These are phyloP conservation scores for Calliopsis andreniformis DNA, from an alignment of 1,140 invertebrate genomes.

Conservation along the genomic window DNA sequence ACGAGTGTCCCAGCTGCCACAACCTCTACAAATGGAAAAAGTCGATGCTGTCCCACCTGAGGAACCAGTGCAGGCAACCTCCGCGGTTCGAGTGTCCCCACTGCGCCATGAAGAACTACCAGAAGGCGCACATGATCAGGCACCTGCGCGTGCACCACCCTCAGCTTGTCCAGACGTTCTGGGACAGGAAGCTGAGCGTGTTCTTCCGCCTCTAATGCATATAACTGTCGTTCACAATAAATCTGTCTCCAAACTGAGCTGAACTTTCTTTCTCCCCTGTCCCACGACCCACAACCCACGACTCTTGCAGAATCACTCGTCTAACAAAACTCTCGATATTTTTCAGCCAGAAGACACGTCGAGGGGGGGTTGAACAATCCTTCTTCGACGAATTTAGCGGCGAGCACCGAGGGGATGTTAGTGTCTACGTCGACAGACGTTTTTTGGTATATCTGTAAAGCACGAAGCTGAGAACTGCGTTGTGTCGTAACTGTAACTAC, in stretches of 20 bases:
- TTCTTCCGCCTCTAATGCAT: conserved; percentile 30
- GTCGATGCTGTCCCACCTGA: conserved; percentile 82
- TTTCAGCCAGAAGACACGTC: not conserved
- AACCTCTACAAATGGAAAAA: conserved; percentile 83
- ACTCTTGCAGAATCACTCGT: too few relatives aligned
- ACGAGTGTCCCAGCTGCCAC: conserved; percentile 82
- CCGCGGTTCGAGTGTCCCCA: conserved; percentile 81
- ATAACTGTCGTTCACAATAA: conserved; percentile 28
- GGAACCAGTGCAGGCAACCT: conserved; percentile 81
- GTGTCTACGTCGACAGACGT: too few relatives aligned
- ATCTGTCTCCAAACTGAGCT: not conserved
- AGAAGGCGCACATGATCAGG: conserved; percentile 63
- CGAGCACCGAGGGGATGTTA: not conserved
- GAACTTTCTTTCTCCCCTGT: too few relatives aligned
- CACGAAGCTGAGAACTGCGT: too few relatives aligned
- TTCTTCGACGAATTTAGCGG: too few relatives aligned
- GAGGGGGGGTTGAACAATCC: not conserved
- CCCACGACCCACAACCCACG: too few relatives aligned
- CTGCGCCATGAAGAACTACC: conserved; percentile 70
- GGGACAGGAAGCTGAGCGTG: conserved; percentile 47
- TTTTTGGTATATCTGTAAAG: too few relatives aligned
- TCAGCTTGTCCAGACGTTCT: conserved; percentile 41
- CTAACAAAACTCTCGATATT: too few relatives aligned
- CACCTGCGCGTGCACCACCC: conserved; percentile 63
- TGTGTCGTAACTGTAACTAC: too few relatives aligned